These are phyloP conservation scores for Druon quercuslanigerum DNA, from an alignment of 1,140 invertebrate genomes.

Conservation along the genomic window DNA sequence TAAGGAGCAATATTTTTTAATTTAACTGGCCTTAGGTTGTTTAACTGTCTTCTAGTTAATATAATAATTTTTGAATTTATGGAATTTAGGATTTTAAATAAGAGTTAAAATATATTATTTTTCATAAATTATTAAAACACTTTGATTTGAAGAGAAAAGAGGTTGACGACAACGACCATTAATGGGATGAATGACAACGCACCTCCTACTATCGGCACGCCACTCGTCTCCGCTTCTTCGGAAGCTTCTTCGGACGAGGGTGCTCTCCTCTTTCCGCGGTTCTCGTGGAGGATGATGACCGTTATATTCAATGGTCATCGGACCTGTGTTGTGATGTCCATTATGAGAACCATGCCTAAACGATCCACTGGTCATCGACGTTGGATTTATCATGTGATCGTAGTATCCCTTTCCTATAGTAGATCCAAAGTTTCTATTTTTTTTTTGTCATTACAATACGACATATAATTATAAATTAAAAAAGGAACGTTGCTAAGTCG, in stretches of 20 bases:
- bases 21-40: no score
- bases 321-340: slow-evolving; percentile 73
- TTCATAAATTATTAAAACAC: no score
- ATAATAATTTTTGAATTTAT: no score
- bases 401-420: slow-evolving; percentile 73
- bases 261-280: slow-evolving; percentile 75
- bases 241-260: slow-evolving; percentile 70
- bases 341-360: slow-evolving; percentile 64
- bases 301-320: slow-evolving; percentile 79
- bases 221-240: slow-evolving; percentile 74
- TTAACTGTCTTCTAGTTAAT: no score
- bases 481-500: background rate
- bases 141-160: no score
- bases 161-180: slow-evolving; percentile 15
- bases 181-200: slow-evolving; percentile 56
- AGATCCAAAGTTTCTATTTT: slow-evolving; percentile 68
- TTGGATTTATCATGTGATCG: slow-evolving; percentile 62
- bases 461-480: background rate
- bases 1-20: no score
- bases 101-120: no score
- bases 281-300: slow-evolving; percentile 77
- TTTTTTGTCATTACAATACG: slow-evolving; percentile 26
- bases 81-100: no score
- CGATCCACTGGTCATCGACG: slow-evolving; percentile 61
- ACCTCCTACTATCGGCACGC: slow-evolving; percentile 75